These are phyloP conservation scores for Tipula helvola DNA, from an alignment of 2,888 invertebrate genomes.

Conservation along the genomic window DNA sequence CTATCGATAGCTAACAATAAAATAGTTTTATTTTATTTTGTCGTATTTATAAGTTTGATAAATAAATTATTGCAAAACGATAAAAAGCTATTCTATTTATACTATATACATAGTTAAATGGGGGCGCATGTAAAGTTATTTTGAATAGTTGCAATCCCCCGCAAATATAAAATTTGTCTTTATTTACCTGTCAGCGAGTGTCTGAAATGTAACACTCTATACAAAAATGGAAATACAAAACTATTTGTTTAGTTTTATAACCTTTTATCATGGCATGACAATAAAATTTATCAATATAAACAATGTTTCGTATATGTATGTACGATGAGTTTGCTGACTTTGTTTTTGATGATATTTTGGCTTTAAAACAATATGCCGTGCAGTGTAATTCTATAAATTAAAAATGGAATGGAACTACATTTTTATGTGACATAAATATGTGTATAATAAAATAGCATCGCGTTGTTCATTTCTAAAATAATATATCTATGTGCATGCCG, in stretches of 20 bases:
- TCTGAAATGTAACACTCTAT: not conserved
- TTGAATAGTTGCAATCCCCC: not conserved
- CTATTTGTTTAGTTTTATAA: not conserved
- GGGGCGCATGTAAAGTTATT: not conserved
- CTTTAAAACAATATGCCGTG: not conserved
- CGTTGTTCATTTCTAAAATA: not conserved
- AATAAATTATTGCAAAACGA: not conserved
- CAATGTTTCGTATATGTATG: not conserved
- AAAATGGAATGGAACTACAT: not conserved
- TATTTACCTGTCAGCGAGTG: not conserved
- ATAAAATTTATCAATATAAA: not conserved
- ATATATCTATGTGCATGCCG: not conserved
- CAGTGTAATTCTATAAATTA: not conserved
- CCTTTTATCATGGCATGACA: not conserved
- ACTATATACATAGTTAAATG: not conserved
- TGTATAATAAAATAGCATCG: not conserved
- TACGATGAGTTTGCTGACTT: not conserved
- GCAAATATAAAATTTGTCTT: not conserved
- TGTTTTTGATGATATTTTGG: not conserved
- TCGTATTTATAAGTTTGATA: not conserved
- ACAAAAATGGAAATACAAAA: not conserved
- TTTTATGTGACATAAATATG: not conserved
- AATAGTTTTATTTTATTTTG: not conserved
- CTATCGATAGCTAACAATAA: not conserved
- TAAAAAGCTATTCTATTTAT: not conserved